phyloP scores from a whole-genome alignment of 2,797 vertebrate genomes.

The Myotis daubentonii region DNA sequence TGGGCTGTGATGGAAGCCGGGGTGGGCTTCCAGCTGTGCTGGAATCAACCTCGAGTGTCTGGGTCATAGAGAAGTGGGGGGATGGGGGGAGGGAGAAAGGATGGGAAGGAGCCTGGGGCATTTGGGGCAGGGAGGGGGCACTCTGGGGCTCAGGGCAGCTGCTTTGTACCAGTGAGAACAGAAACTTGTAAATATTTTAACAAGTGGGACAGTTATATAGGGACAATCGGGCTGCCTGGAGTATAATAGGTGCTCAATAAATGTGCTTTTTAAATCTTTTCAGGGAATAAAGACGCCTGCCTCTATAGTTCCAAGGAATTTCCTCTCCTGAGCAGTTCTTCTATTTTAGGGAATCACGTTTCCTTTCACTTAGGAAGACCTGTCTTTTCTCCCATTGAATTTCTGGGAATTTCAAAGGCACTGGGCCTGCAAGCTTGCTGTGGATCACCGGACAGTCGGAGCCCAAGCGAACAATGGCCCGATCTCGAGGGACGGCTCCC shows the following conservation, averaged over 20 bases:
- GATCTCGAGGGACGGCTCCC: not conserved
- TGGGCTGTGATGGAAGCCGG: not conserved
- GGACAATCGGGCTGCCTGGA: not conserved
- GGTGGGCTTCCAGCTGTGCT: not conserved
- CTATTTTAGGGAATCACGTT: constrained; percentile 5
- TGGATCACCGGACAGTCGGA: not conserved
- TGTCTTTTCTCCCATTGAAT: constrained; percentile 37
- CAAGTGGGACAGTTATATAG: not conserved
- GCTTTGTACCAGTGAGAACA: not conserved
- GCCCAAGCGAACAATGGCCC: constrained; percentile 44
- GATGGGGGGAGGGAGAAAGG: not conserved
- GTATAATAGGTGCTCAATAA: not conserved
- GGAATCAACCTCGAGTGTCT: not conserved
- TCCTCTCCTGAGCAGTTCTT: not conserved
- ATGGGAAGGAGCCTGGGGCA: not conserved
- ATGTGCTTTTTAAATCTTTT: not conserved
- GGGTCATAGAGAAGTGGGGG: not conserved
- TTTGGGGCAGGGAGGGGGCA: not conserved
- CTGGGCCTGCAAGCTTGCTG: not conserved
- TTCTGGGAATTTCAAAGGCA: constrained; percentile 67
- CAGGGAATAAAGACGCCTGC: not conserved
- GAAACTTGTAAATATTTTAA: not conserved
- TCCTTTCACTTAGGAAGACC: constrained; percentile 48
- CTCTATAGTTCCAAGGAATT: not conserved
- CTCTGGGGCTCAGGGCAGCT: not conserved